These are phyloP conservation scores for Acridotheres tristis DNA, from an alignment of 2,797 vertebrate species.

Conservation along the genomic window DNA sequence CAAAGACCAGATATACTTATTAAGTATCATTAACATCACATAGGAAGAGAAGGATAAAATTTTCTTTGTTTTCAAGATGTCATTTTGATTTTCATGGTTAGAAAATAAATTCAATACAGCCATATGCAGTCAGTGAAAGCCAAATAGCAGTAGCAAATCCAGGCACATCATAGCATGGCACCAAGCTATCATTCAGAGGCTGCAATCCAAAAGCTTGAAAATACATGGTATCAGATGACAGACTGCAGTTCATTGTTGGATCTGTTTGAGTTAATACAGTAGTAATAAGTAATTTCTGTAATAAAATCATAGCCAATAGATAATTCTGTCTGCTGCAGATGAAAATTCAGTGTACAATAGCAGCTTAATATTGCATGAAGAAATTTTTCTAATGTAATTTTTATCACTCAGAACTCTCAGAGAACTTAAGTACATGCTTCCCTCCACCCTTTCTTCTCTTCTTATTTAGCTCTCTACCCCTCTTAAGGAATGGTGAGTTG, in stretches of 20 bases:
- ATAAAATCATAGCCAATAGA: background rate
- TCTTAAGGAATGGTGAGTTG: background rate
- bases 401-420: background rate
- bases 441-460: background rate
- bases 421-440: background rate
- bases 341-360: background rate
- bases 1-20: background rate
- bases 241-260: background rate
- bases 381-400: background rate
- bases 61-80: background rate
- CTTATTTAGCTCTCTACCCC: background rate
- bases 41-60: background rate
- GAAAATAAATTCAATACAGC: background rate
- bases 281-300: background rate
- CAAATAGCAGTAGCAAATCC: background rate
- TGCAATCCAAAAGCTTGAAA: background rate
- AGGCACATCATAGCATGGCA: background rate
- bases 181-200: background rate
- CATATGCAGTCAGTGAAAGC: background rate
- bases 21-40: background rate
- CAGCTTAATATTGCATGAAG: slow-evolving; percentile 23
- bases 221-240: background rate
- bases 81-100: background rate
- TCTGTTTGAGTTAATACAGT: background rate
- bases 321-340: background rate